phyloP scores from a whole-genome alignment of 2,888 invertebrate species.

The Theretra japonica region DNA sequence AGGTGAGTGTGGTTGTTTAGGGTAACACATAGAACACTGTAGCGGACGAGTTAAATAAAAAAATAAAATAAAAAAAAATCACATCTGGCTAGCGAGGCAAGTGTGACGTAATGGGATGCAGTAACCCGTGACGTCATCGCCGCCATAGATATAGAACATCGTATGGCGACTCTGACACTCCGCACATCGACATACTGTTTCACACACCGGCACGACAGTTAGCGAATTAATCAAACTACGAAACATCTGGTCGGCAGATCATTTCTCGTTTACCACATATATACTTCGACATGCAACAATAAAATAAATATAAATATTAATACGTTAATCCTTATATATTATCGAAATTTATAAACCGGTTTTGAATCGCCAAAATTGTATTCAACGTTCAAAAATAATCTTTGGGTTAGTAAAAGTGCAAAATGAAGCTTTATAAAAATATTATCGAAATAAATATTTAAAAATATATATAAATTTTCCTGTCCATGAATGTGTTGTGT shows the following conservation, averaged over 20 bases:
- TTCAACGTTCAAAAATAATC: slow-evolving; percentile 32
- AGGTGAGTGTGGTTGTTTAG: slow-evolving; percentile 82
- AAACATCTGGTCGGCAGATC: slow-evolving; percentile 53
- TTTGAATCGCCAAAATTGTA: background rate
- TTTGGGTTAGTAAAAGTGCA: slow-evolving; percentile 75
- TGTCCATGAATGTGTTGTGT: slow-evolving; percentile 81
- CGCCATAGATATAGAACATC: slow-evolving; percentile 70
- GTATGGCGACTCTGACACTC: slow-evolving; percentile 63
- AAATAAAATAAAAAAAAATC: slow-evolving; percentile 35
- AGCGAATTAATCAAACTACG: slow-evolving; percentile 34
- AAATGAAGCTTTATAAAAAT: slow-evolving; percentile 51
- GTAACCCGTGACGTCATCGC: slow-evolving; percentile 40
- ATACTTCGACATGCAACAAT: slow-evolving; percentile 24
- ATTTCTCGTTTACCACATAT: slow-evolving; percentile 26
- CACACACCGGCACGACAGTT: slow-evolving; percentile 28
- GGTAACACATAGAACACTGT: slow-evolving; percentile 67
- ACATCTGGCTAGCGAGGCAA: slow-evolving; percentile 34
- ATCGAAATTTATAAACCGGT: slow-evolving; percentile 35
- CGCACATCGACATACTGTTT: slow-evolving; percentile 48
- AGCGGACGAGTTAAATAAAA: slow-evolving; percentile 61
- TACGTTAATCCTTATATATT: slow-evolving; percentile 24
- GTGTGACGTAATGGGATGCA: slow-evolving; percentile 41
- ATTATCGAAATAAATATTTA: slow-evolving; percentile 45
- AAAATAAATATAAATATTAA: slow-evolving; percentile 23
- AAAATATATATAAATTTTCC: slow-evolving; percentile 58